Percentiles rank a stretch among this genome's conserved stretches.
phyloP scores from a whole-genome alignment of 2,888 invertebrate genomes.

The Leuctra nigra region DNA sequence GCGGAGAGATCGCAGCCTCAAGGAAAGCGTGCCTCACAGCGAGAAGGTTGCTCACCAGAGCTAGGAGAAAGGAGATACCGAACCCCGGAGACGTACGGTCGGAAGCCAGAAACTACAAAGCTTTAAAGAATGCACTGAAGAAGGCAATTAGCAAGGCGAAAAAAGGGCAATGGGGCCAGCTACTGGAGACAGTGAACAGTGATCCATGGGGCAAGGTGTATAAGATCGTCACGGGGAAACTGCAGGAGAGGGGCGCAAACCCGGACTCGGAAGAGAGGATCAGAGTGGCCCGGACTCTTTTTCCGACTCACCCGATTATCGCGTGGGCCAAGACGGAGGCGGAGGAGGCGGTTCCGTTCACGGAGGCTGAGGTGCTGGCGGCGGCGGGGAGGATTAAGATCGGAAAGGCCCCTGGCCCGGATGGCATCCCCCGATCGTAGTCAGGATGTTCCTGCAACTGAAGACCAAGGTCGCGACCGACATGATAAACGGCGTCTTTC shows the following conservation, averaged over 20 bases:
- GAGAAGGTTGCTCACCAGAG: not conserved
- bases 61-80: not conserved
- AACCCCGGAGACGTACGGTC: not conserved
- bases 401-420: not conserved
- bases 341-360: not conserved
- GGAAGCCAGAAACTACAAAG: not conserved
- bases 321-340: not conserved
- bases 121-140: not conserved
- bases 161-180: not conserved
- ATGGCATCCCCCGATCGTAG: not conserved
- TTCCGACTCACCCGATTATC: not conserved
- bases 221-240: not conserved
- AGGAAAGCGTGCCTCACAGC: not conserved
- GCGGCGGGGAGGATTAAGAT: not conserved
- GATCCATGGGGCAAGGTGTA: not conserved
- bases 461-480: not conserved
- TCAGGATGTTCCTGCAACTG: not conserved
- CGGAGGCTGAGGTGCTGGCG: not conserved
- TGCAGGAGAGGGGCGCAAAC: not conserved
- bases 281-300: not conserved
- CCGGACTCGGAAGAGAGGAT: not conserved
- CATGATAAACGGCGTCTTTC: not conserved
- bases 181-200: not conserved
- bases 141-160: not conserved
- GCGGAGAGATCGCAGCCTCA: not conserved